These are phyloP conservation scores for Dendrocincla fuliginosa DNA, from an alignment of 2,797 vertebrate species.

Conservation along the genomic window DNA sequence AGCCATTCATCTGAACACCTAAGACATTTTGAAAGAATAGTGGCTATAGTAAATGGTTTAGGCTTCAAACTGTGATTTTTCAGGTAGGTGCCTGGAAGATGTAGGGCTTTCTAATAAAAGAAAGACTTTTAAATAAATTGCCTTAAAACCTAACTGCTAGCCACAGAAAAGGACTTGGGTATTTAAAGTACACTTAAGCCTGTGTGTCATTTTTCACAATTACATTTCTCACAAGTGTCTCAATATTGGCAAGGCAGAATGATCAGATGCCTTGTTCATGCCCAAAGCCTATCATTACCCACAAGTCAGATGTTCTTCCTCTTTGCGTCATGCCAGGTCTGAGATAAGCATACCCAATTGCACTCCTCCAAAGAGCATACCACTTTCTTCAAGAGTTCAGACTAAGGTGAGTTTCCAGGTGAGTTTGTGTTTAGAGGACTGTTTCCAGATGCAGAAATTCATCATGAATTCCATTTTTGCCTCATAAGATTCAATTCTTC, in stretches of 20 bases:
- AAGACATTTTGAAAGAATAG: constrained; percentile 32
- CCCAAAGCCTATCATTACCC: not conserved
- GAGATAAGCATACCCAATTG: not conserved
- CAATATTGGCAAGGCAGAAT: not conserved
- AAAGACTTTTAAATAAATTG: constrained; percentile 18
- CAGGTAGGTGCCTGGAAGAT: not conserved
- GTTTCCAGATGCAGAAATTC: not conserved
- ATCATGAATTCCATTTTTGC: not conserved
- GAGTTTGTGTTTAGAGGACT: not conserved
- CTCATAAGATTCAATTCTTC: not conserved
- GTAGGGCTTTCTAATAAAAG: constrained; percentile 13
- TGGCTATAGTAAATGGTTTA: constrained; percentile 14
- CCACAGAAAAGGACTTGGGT: not conserved
- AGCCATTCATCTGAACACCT: constrained; percentile 32
- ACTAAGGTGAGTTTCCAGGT: not conserved
- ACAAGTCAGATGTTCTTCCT: not conserved
- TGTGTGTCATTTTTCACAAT: not conserved
- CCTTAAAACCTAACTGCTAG: constrained; percentile 3
- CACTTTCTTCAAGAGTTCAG: not conserved
- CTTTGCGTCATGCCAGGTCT: not conserved
- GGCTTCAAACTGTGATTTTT: constrained; percentile 24
- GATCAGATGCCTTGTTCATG: not conserved
- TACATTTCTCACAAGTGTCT: not conserved
- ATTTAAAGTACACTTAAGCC: constrained; percentile 17
- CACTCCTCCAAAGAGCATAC: not conserved